phyloP scores from a whole-genome alignment of 2,113 vertebrate genomes.

The Piaya cayana region DNA sequence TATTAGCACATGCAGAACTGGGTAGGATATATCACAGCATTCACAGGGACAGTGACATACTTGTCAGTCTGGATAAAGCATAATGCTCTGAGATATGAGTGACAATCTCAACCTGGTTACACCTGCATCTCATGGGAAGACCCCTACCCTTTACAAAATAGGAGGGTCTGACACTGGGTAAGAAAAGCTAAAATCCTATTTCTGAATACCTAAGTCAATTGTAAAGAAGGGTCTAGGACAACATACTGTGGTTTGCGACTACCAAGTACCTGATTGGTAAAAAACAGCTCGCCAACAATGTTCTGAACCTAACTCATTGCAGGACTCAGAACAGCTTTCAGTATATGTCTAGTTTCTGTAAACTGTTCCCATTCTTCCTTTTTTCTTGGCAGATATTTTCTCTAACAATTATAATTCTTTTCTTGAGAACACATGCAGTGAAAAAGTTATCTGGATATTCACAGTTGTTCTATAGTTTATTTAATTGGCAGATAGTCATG shows the following conservation, averaged over 20 bases:
- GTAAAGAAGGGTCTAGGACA: neutral
- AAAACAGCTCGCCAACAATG: neutral
- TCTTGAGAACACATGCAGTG: neutral
- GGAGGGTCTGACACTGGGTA: neutral
- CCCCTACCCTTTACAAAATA: neutral
- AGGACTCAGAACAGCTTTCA: neutral
- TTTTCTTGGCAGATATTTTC: neutral
- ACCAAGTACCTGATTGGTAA: neutral
- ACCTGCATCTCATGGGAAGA: neutral
- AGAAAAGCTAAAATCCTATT: neutral
- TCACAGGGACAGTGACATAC: neutral
- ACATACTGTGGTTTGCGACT: neutral
- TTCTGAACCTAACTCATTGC: neutral
- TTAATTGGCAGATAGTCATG: neutral
- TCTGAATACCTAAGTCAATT: neutral
- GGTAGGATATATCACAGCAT: neutral
- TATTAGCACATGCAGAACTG: neutral
- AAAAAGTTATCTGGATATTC: neutral
- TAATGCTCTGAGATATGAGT: neutral
- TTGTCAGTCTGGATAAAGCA: neutral
- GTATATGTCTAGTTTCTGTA: neutral
- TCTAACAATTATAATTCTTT: neutral
- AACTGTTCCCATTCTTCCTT: neutral
- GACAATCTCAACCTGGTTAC: neutral
- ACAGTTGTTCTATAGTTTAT: neutral